Conservation (phyloP, 35 echinoderm and acorn worm species). For the Ophioderma brevispina region DNA sequence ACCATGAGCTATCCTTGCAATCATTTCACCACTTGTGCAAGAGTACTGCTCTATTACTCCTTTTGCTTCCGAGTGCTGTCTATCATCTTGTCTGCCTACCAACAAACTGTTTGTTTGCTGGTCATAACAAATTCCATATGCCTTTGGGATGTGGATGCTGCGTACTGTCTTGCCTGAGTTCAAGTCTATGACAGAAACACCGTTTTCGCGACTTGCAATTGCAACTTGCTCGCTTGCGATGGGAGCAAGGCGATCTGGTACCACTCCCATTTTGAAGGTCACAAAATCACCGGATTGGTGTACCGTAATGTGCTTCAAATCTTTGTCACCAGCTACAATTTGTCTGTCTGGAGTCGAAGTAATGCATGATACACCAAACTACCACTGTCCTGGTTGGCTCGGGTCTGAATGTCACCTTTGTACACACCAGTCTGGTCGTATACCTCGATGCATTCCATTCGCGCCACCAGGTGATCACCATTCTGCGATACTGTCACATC, state of each 20-base stretch:
- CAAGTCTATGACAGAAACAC: background rate
- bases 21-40: background rate
- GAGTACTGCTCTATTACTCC: background rate
- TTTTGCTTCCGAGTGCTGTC: background rate
- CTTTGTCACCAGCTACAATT: background rate
- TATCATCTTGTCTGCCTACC: background rate
- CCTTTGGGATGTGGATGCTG: background rate
- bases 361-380: background rate
- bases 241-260: background rate
- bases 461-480: background rate
- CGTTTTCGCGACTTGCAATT: background rate
- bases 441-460: background rate
- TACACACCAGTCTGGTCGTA: background rate
- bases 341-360: background rate
- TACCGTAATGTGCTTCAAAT: background rate
- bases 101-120: background rate
- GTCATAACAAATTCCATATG: background rate
- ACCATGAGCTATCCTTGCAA: background rate
- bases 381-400: background rate
- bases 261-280: background rate
- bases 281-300: background rate
- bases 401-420: background rate
- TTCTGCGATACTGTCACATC: background rate
- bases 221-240: background rate
- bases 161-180: background rate